Conservation (phyloP, 1,140 invertebrate species). For the Dinoponera quadriceps region DNA sequence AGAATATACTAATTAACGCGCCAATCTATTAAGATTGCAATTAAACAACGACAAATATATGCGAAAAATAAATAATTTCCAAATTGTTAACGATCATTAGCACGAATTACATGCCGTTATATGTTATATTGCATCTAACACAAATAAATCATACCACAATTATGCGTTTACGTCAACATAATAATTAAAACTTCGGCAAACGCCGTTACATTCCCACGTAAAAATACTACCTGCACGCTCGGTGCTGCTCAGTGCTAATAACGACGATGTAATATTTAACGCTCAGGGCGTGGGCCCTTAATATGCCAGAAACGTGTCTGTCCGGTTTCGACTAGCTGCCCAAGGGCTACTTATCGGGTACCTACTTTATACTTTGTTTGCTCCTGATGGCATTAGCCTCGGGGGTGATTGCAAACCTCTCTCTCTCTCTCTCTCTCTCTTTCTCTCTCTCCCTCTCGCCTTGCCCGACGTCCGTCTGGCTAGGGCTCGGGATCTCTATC, state of each 20-base stretch:
- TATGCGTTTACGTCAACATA: too few species aligned
- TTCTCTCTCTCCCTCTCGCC: conserved; percentile 26
- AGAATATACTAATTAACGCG: too few species aligned
- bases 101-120: too few species aligned
- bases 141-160: too few species aligned
- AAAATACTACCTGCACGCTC: too few species aligned
- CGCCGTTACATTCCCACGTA: too few species aligned
- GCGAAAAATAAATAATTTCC: too few species aligned
- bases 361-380: conserved; percentile 85
- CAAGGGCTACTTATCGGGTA: conserved; percentile 81
- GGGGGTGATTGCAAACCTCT: conserved; percentile 79
- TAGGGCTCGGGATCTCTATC: conserved; percentile 63
- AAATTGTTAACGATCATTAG: too few species aligned
- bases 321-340: conserved; percentile 81
- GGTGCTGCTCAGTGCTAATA: conserved; percentile 9
- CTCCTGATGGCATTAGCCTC: conserved; percentile 82
- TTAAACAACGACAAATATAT: too few species aligned
- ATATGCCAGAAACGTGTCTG: conserved; percentile 78
- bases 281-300: conserved; percentile 63
- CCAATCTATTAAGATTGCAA: too few species aligned
- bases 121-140: too few species aligned
- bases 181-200: too few species aligned
- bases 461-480: conserved; percentile 69
- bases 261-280: conserved; percentile 29
- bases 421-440: conserved; percentile 18